Percentiles rank a stretch among this genome's conserved stretches.
phyloP scores from a whole-genome alignment of 2,888 invertebrate genomes.

The Unio pictorum region DNA sequence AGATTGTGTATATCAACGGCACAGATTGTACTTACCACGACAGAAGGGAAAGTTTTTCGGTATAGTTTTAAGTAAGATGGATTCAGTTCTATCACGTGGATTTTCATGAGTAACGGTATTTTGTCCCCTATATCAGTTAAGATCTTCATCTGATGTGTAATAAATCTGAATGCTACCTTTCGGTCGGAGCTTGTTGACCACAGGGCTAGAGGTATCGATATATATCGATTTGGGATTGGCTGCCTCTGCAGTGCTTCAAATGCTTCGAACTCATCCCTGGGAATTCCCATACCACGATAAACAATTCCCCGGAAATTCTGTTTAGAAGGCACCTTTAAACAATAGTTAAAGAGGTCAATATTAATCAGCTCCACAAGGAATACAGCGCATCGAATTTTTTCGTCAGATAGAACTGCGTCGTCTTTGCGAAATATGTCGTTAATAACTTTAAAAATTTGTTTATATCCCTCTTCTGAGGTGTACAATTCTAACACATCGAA shows the following conservation, averaged over 20 bases:
- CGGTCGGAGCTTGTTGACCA: conserved; percentile 26
- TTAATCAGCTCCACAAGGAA: conserved; percentile 46
- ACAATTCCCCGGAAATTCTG: conserved; percentile 32
- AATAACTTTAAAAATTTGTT: conserved; percentile 21
- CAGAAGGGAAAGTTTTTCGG: conserved; percentile 23
- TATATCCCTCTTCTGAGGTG: conserved; percentile 33
- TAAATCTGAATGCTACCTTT: conserved; percentile 23
- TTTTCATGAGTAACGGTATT: conserved; percentile 27
- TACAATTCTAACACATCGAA: conserved; percentile 28
- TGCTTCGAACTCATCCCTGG: conserved; percentile 16
- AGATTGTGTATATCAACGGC: conserved; percentile 41
- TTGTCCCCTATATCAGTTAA: conserved; percentile 3
- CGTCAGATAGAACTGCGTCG: conserved; percentile 19
- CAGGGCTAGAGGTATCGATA: conserved; percentile 38
- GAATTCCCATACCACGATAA: conserved; percentile 31
- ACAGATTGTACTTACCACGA: conserved; percentile 38
- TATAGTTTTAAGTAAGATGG: conserved; percentile 33
- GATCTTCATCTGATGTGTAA: conserved; percentile 17
- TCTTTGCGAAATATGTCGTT: conserved; percentile 34
- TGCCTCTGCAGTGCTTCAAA: conserved; percentile 22
- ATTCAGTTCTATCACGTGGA: conserved; percentile 41
- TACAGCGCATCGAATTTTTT: conserved; percentile 33
- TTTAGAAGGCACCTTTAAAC: conserved; percentile 23
- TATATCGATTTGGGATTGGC: conserved; percentile 29
- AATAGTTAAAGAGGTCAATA: conserved; percentile 44